Evolutionary conservation across 2,113 vertebrate genomes (phyloP).

Genomic region (Alces alces): DNA sequence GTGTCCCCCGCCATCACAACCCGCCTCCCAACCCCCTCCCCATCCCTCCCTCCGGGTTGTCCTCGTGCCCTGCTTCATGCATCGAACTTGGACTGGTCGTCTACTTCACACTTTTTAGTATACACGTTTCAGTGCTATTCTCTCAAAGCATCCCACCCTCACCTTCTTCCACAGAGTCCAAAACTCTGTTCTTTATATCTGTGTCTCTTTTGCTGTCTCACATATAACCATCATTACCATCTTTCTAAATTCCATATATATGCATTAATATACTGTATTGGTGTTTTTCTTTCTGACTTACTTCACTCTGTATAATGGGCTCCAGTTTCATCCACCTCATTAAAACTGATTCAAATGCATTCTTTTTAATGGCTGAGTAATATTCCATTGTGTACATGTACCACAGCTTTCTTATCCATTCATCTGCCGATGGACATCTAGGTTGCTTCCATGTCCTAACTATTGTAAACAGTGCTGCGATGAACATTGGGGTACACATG

Average conservation of each 20-base stretch:
- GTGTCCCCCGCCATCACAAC: background rate
- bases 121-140: background rate
- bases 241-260: background rate
- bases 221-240: background rate
- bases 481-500: background rate
- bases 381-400: background rate
- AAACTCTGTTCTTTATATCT: background rate
- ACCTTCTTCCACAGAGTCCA: background rate
- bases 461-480: background rate
- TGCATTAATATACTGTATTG: background rate
- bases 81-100: background rate
- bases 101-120: background rate
- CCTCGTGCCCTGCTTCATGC: background rate
- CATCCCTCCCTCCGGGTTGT: background rate
- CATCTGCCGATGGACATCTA: rapidly evolving
- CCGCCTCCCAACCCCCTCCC: rapidly evolving
- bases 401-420: background rate
- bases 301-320: background rate
- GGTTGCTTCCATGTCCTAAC: background rate
- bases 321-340: background rate
- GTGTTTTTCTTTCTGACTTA: background rate
- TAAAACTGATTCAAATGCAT: background rate
- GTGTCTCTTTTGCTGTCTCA: background rate
- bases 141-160: background rate
- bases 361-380: background rate